Conservation (phyloP, 2,797 vertebrate species). For the Urosaurus nigricauda region DNA sequence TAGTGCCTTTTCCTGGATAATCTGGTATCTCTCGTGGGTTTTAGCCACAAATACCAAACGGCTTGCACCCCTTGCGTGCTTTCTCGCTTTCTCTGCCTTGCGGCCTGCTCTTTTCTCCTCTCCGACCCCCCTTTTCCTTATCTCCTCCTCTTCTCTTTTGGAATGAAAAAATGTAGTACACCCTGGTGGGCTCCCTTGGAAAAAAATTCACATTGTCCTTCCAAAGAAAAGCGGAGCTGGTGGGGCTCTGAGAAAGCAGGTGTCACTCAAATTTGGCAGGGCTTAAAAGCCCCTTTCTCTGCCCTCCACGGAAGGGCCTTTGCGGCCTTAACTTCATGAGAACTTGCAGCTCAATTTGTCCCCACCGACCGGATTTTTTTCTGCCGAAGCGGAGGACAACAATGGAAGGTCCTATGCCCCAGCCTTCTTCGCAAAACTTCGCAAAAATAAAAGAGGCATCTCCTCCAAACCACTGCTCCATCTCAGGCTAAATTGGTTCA, state of each 20-base stretch:
- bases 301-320: conserved; percentile 37
- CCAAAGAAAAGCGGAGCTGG: conserved; percentile 75
- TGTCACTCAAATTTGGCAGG: conserved; percentile 67
- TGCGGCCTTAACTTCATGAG: conserved; percentile 70
- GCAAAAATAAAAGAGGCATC: not conserved
- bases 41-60: conserved; percentile 77
- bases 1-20: conserved; percentile 69
- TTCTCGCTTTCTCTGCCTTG: conserved; percentile 48
- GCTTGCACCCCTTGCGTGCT: conserved; percentile 12
- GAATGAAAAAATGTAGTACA: conserved; percentile 79
- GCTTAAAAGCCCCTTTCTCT: conserved; percentile 52
- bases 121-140: conserved; percentile 50
- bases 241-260: conserved; percentile 69
- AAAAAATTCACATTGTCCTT: conserved; percentile 82
- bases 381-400: not conserved
- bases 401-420: not conserved
- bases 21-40: conserved; percentile 72
- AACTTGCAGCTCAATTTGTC: conserved; percentile 67
- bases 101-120: conserved; percentile 66
- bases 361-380: conserved; percentile 45
- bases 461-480: no score
- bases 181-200: conserved; percentile 80
- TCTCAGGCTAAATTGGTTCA: not conserved
- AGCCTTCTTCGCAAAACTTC: not conserved
- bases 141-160: conserved; percentile 69